Evolutionary conservation across 2,797 vertebrate genomes (phyloP).

Genomic region (Uromys caudimaculatus): DNA sequence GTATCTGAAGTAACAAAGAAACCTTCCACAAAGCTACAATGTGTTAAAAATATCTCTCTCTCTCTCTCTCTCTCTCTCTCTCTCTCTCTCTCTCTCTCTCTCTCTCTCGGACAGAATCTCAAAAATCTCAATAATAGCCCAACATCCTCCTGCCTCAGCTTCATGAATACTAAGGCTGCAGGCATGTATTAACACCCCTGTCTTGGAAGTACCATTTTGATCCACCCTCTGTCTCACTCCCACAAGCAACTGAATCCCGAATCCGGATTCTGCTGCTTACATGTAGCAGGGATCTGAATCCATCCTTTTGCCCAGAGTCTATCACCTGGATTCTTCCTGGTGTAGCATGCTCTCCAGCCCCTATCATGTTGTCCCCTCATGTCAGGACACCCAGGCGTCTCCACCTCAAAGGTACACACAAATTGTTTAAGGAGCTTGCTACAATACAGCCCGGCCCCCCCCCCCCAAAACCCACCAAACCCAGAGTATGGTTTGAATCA

Average conservation of each 20-base stretch:
- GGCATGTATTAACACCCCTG: neutral
- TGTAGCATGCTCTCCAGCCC: neutral
- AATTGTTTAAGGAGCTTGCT: neutral
- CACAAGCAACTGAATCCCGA: neutral
- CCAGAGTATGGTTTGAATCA: neutral
- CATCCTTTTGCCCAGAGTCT: neutral
- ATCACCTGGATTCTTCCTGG: neutral
- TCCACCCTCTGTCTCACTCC: neutral
- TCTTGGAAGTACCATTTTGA: neutral
- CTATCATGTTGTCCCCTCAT: neutral
- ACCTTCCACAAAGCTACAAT: neutral
- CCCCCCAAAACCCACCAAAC: neutral
- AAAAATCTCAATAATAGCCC: neutral
- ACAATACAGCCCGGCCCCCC: neutral
- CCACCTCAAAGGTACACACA: fast-evolving
- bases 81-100: neutral
- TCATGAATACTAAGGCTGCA: neutral
- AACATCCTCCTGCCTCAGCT: neutral
- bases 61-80: too few relatives aligned
- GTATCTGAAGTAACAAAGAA: neutral
- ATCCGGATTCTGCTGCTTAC: neutral
- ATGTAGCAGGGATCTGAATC: neutral
- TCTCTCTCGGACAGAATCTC: neutral
- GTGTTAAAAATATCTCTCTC: neutral
- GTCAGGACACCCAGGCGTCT: neutral